Percentiles rank a stretch among this genome's conserved stretches.
Conservation (phyloP, 2,113 vertebrate genomes). For the Charadrius vociferus region DNA sequence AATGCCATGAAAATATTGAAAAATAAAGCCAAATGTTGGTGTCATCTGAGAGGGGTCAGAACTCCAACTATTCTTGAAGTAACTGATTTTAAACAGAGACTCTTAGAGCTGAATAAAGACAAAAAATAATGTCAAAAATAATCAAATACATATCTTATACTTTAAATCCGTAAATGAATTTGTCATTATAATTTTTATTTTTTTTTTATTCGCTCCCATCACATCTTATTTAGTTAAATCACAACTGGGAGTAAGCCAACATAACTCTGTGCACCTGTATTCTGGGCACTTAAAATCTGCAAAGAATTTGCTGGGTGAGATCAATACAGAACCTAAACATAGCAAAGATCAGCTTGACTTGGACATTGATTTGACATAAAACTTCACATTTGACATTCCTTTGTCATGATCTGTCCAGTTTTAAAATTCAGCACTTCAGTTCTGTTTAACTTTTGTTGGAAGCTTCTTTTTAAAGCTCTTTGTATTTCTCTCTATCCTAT, state of each 20-base stretch:
- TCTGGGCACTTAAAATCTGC: not conserved
- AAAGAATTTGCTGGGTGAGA: slow-evolving; percentile 15
- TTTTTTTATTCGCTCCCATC: not conserved
- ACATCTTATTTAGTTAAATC: not conserved
- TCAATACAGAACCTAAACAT: slow-evolving; percentile 49
- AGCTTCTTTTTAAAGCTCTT: not conserved
- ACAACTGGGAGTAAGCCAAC: not conserved
- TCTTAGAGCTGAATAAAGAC: not conserved
- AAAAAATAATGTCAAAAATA: not conserved
- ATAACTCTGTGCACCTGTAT: not conserved
- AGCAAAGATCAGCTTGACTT: slow-evolving; percentile 32
- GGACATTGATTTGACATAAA: slow-evolving; percentile 43
- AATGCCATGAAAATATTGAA: not conserved
- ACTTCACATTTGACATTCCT: slow-evolving; percentile 41
- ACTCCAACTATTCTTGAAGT: not conserved
- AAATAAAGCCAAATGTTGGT: not conserved
- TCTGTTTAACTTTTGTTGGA: not conserved
- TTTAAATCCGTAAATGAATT: not conserved
- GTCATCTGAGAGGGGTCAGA: not conserved
- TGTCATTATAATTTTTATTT: too few species aligned
- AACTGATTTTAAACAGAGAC: not conserved
- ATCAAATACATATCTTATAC: not conserved
- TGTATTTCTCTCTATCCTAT: not conserved
- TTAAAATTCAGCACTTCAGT: slow-evolving; percentile 49
- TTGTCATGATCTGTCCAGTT: slow-evolving; percentile 27